A percentile compares a stretch with the other conserved stretches of the same genome.
Evolutionary conservation across 2,888 invertebrate genomes (phyloP).

Genomic region (Zygothrica quintamaculata): DNA sequence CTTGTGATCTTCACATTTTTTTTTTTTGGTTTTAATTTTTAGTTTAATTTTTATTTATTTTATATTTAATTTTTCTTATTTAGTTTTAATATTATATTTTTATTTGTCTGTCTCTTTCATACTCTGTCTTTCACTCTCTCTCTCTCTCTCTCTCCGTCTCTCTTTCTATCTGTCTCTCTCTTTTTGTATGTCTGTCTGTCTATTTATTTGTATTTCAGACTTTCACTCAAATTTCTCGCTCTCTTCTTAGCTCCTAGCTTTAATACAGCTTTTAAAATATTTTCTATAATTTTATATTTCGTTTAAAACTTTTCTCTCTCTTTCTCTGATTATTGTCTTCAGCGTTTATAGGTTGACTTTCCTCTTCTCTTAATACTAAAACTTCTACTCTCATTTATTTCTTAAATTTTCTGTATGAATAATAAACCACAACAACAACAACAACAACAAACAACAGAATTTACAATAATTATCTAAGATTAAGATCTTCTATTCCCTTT

Average conservation of each 20-base stretch:
- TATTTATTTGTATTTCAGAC: no score
- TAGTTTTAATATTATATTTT: conserved; percentile 21
- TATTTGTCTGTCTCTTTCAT: conserved; percentile 39
- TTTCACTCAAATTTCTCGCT: conserved; percentile 31
- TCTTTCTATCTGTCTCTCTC: conserved; percentile 12
- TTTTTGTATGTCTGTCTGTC: no score
- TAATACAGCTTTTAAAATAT: conserved; percentile 23
- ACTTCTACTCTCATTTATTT: conserved; percentile 13
- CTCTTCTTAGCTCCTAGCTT: conserved; percentile 37
- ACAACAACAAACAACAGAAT: conserved; percentile 44
- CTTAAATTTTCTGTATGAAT: conserved; percentile 32
- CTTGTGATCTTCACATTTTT: conserved; percentile 37
- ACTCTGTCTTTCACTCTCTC: conserved; percentile 25
- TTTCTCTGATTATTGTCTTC: background rate
- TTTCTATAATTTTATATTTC: conserved; percentile 1
- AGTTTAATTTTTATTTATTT: conserved; percentile 15
- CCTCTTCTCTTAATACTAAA: conserved; percentile 17
- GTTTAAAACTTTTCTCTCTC: background rate
- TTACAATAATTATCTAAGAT: conserved; percentile 53
- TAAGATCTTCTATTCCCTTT: conserved; percentile 42
- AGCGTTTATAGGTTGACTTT: conserved; percentile 7
- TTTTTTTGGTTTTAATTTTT: conserved; percentile 12
- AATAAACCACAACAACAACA: conserved; percentile 50
- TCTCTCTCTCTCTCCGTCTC: conserved; percentile 36
- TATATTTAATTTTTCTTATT: conserved; percentile 21